Evolutionary conservation across 2,888 invertebrate species (phyloP), one percentile per base, ranked within the genome.

Genomic region (Caenorhabditis sp.): DNA sequence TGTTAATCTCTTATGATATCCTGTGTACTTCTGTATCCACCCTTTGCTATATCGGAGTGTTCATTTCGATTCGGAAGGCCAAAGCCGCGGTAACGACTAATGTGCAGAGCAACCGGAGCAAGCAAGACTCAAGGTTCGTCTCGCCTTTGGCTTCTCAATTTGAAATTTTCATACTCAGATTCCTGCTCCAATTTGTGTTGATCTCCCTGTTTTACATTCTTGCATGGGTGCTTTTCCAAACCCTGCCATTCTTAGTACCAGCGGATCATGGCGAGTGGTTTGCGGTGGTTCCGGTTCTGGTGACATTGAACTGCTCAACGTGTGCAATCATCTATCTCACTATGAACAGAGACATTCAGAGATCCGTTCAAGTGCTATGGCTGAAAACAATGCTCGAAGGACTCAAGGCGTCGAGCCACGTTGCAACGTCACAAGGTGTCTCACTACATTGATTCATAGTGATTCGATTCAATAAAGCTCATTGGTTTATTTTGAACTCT

Each of bases 171-270:
- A 1, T 44, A 14, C 14, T n/a, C 59, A 70, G 70, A 19, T 70
- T 59, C 59, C 70, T 70, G 10, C 31, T 59, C 47, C 70, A 70
- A 31, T 70, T 70, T 22, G 59, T 70, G 14, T 59, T 70, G 28
- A 70, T 58, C 41, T 69, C 69, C 22, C 10, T 68, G 5, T 70
- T 70, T 58, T 70, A 70, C 44, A 41, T 59, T 19, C 31, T 47
- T 41, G 58, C 70, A 1, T 70, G 58, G 58, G 59, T 70, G 2
- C 24, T 70, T 3, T 70, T 70, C 31, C 59, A 70, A 28, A 59
- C 59, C 4, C 70, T 70, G 1, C 70, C 58, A 5, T 31, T 58
- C 31, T n/a, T 70, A 1, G 59, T 70, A 16, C 79, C 80, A 2
- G 47, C 31, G 24, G 59, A 44, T 26, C 44, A 70, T 14, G 31